Conservation (phyloP, 2,797 vertebrate species). For the Epinephelus awoara region DNA sequence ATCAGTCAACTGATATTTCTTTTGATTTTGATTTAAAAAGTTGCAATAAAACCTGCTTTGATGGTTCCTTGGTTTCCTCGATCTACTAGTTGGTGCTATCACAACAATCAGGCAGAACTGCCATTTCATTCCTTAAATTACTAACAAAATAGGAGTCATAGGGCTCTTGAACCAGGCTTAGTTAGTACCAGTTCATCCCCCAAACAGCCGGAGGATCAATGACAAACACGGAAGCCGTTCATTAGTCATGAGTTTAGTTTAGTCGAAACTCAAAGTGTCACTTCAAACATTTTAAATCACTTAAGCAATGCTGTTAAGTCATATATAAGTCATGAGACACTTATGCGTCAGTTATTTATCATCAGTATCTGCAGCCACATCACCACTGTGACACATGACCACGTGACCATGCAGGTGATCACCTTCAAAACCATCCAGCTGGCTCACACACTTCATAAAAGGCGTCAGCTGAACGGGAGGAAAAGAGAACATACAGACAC, state of each 20-base stretch:
- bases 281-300: conserved; percentile 27
- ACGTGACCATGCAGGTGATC: conserved; percentile 86
- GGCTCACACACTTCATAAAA: conserved; percentile 88
- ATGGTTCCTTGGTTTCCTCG: not conserved
- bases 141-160: not conserved
- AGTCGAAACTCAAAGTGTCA: conserved; percentile 22
- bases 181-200: conserved; percentile 35
- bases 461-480: conserved; percentile 84
- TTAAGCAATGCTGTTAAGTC: conserved; percentile 18
- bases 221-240: conserved; percentile 33
- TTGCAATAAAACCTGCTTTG: not conserved
- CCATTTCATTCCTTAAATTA: not conserved
- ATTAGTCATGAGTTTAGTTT: conserved; percentile 48
- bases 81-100: not conserved
- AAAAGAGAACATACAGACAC: conserved; percentile 61
- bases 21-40: not conserved
- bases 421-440: conserved; percentile 92
- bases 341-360: conserved; percentile 30
- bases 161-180: conserved; percentile 11
- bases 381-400: conserved; percentile 36
- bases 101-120: not conserved
- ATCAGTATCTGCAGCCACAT: conserved; percentile 51
- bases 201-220: conserved; percentile 14
- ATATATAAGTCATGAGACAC: not conserved
- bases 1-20: not conserved